Base-by-base conservation (phyloP, 2,888 invertebrate species). In the Pyrrhia umbra region DNA sequence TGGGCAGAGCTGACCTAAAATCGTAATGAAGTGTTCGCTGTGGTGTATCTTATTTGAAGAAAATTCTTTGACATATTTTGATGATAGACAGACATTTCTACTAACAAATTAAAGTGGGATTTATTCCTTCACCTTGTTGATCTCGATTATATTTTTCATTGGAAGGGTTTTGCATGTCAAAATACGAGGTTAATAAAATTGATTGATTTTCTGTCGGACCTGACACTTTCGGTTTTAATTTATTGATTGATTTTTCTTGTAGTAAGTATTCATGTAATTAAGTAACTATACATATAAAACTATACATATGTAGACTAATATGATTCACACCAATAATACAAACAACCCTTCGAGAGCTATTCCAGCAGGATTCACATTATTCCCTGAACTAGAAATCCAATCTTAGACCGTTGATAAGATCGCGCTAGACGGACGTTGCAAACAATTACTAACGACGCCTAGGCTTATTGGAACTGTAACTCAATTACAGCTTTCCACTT, bases 331-430 rank as follows among this genome's bases (percentile, higher is more conserved):
- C 30, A 30, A 30, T 30, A 37, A 10, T 15, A 4, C 51, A 25
- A 25, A 23, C 6, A n/a, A 30, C 6, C n/a, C 27, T 59, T 1
- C 3, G 21, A 45, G 34, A 49, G 43, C 16, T 56, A 43, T 60
- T 27, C 56, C 54, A 56, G 43, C 43, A 6, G 18, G 13, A 15
- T 54, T 30, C 43, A 4, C 45, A 50, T 20, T 71, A 71, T 61
- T 70, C 71, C 71, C 67, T 67, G 40, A 30, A 42, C 67, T 57
- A 62, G 45, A 67, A 71, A 71, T 71, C 52, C 54, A 71, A 71
- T 71, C 62, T 68, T 37, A 40, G 34, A 37, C 21, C 45, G 20
- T 49, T 71, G 71, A 71, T 67, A 71, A 62, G 52, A 71, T 67
- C 62, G 21, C 54, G 23, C 27, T 54, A 52, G 72, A 50, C 43